Conservation (phyloP, 23 tunicate species). For the Diplosoma virens region DNA sequence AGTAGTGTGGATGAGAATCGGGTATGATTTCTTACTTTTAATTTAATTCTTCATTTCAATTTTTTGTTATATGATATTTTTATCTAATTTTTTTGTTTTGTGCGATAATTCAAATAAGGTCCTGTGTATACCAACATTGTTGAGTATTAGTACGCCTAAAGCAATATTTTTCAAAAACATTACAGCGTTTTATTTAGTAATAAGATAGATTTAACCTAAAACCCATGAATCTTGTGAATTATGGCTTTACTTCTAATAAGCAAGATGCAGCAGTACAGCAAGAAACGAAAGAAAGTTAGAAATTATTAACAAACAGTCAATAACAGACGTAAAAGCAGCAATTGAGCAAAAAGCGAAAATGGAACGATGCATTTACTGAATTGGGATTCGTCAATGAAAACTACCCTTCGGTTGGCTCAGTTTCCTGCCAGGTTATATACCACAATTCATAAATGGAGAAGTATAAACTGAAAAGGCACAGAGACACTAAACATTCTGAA, state of each 20-base stretch:
- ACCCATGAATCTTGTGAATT: too few relatives aligned
- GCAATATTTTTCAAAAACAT: background rate
- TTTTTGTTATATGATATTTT: background rate
- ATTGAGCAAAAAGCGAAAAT: background rate
- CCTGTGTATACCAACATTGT: background rate
- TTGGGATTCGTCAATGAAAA: background rate
- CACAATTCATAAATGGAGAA: too few relatives aligned
- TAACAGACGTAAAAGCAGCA: background rate
- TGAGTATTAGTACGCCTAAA: background rate
- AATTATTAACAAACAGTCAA: background rate
- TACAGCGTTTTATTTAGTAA: background rate
- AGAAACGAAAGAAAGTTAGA: background rate
- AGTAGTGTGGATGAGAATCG: background rate
- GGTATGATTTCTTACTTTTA: background rate
- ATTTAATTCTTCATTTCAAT: background rate
- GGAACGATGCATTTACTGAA: background rate
- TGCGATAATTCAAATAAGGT: too few relatives aligned
- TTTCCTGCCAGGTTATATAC: constrained; percentile 24
- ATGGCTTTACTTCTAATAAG: background rate
- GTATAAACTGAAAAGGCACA: too few relatives aligned
- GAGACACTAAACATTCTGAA: too few relatives aligned
- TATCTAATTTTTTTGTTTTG: background rate
- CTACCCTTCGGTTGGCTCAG: constrained; percentile 27
- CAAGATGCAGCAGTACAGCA: too few relatives aligned
- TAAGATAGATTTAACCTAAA: background rate